Evolutionary conservation across 2,888 invertebrate species (phyloP).

Genomic region (Drosophila koepferae): DNA sequence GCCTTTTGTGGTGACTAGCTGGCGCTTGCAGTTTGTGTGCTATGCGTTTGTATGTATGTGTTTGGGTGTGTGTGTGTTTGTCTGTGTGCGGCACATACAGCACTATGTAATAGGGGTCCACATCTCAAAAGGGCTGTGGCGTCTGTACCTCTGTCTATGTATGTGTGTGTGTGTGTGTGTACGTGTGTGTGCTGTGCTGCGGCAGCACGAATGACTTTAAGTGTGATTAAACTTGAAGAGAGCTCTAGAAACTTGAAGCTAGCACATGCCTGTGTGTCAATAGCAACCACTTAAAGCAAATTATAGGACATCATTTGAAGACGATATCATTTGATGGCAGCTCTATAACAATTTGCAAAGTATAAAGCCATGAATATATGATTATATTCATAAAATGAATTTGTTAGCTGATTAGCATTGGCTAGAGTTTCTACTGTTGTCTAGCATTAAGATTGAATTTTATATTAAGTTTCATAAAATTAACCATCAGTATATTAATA

Average conservation of each 20-base stretch:
- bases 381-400: neutral
- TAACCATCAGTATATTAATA: too few species aligned
- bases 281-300: neutral
- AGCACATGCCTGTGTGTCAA: neutral
- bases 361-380: neutral
- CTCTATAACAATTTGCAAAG: neutral
- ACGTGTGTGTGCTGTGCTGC: neutral
- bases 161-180: neutral
- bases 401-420: neutral
- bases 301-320: neutral
- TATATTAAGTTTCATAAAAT: neutral
- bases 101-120: constrained; percentile 35
- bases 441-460: neutral
- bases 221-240: constrained; percentile 4
- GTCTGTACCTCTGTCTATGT: neutral
- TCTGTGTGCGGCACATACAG: constrained; percentile 5
- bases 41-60: neutral
- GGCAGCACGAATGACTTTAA: constrained; percentile 28
- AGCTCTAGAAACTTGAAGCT: constrained; percentile 5
- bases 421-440: neutral
- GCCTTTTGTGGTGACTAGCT: constrained; percentile 26
- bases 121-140: constrained; percentile 30
- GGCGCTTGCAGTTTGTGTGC: constrained; percentile 6
- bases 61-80: neutral
- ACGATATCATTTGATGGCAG: neutral